These are phyloP conservation scores for Amaurobius ferox DNA, from an alignment of 2,888 invertebrate species.

Conservation along the genomic window DNA sequence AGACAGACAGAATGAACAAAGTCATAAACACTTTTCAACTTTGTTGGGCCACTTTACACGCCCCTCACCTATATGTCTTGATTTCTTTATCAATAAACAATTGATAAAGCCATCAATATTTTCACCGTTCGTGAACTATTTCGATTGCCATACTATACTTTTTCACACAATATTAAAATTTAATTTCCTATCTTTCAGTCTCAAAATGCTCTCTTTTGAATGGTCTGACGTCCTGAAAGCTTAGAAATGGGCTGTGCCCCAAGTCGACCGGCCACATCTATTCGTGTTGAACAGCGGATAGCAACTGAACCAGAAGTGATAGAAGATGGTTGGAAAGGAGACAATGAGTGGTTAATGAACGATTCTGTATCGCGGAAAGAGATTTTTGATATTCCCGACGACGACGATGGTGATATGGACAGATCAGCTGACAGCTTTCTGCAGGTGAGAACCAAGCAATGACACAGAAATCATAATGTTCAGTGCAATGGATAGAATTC, in stretches of 20 bases:
- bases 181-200: not conserved
- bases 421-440: not conserved
- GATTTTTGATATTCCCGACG: not conserved
- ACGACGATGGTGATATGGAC: not conserved
- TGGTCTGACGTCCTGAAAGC: no score
- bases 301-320: not conserved
- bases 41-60: no score
- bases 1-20: no score
- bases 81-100: no score
- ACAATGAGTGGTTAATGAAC: not conserved
- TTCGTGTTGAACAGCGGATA: conserved; percentile 33
- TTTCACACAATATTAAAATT: no score
- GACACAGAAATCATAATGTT: no score
- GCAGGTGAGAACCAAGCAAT: not conserved
- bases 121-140: no score
- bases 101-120: no score
- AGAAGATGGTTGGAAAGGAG: not conserved
- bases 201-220: not conserved
- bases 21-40: no score
- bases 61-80: no score
- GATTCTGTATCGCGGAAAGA: not conserved
- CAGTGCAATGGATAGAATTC: no score
- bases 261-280: conserved; percentile 33
- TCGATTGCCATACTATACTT: no score
- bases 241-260: conserved; percentile 60